Base-by-base conservation (phyloP, 2,888 invertebrate genomes). In the Resseliella maxima region DNA sequence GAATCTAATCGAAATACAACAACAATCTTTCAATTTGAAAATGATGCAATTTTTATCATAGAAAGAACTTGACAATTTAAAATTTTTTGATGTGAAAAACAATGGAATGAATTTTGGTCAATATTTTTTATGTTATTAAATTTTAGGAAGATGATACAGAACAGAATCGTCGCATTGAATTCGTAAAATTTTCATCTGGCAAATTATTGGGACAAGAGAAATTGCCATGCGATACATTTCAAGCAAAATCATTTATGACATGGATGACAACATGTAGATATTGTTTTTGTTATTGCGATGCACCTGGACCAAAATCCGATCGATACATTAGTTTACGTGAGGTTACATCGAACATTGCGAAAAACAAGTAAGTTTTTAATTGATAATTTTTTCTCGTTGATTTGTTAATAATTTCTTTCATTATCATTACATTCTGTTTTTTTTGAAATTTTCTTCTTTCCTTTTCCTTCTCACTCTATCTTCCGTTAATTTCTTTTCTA, bases 281-380 rank as follows among this genome's bases (percentile, higher is more conserved):
- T 88, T 93, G 93, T 88, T 91, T 93, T 88, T 93, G 93, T 87
- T 90, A 91, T 46, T 93, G 93, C 88, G 92, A 92, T 87, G 92
- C 92, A 59, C 89, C 90, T 85, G 92, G 91, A 21, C 87, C 89
- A 0, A 89, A 89, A 21, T 92, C 92, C 0, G 92, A 93, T 86
- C 90, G 93, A 85, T 92, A 92, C 88, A 91, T 93, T 88, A 93
- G 92, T 88, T 89, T 93, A 18, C 89, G 91, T 35, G 89, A 90
- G 1, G 89, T 89, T 15, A 86, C 88, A 0, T 89, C 91, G 0
- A 90, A 92, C 86, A 87, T 89, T 12, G 86, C 87, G 0, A 87
- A 88, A 12, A 90, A 90, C 87, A 90, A 88, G 90, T 89, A 87
- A 10, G 5, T 31, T 2, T 24, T 59, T 24, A n/a, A 59, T 59